These are phyloP conservation scores for Perizoma affinitatum DNA, from an alignment of 2,888 invertebrate genomes.

Conservation along the genomic window DNA sequence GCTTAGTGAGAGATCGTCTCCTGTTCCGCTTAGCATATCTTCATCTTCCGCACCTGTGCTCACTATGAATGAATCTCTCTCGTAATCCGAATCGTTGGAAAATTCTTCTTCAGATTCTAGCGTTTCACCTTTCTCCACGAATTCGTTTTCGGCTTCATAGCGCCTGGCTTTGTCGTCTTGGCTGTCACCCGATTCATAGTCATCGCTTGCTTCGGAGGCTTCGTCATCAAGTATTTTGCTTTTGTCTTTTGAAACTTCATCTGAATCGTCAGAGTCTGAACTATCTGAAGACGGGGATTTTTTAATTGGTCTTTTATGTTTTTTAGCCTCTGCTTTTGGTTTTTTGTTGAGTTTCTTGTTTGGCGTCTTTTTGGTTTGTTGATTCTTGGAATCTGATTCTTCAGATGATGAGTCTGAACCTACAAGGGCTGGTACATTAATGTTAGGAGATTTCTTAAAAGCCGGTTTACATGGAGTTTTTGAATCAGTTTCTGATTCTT, in stretches of 20 bases:
- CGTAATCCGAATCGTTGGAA: slow-evolving; percentile 74
- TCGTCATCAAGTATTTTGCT: slow-evolving; percentile 61
- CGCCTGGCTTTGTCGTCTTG: slow-evolving; percentile 75
- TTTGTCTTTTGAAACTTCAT: slow-evolving; percentile 41
- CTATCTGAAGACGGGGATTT: slow-evolving; percentile 3
- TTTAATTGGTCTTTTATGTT: slow-evolving; percentile 6
- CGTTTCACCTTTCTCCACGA: slow-evolving; percentile 79
- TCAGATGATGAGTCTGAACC: slow-evolving; percentile 5
- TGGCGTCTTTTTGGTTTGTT: slow-evolving; percentile 5
- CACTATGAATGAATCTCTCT: slow-evolving; percentile 83
- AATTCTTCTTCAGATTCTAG: slow-evolving; percentile 75
- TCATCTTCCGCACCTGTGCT: slow-evolving; percentile 77
- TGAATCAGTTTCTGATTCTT: background rate
- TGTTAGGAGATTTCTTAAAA: too few species aligned
- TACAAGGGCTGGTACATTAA: background rate
- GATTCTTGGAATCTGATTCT: slow-evolving; percentile 4
- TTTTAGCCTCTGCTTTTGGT: slow-evolving; percentile 6
- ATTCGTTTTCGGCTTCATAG: slow-evolving; percentile 78
- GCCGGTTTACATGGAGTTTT: too few species aligned
- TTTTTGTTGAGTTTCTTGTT: slow-evolving; percentile 6
- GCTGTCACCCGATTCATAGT: slow-evolving; percentile 78
- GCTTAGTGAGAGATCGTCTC: slow-evolving; percentile 71
- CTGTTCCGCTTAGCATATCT: slow-evolving; percentile 70
- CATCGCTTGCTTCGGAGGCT: slow-evolving; percentile 69
- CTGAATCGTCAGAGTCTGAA: slow-evolving; percentile 38